Percentiles rank a stretch among this genome's conserved stretches.
These are phyloP conservation scores for Sminthurides bifidus DNA, from an alignment of 1,140 invertebrate genomes.

Conservation along the genomic window DNA sequence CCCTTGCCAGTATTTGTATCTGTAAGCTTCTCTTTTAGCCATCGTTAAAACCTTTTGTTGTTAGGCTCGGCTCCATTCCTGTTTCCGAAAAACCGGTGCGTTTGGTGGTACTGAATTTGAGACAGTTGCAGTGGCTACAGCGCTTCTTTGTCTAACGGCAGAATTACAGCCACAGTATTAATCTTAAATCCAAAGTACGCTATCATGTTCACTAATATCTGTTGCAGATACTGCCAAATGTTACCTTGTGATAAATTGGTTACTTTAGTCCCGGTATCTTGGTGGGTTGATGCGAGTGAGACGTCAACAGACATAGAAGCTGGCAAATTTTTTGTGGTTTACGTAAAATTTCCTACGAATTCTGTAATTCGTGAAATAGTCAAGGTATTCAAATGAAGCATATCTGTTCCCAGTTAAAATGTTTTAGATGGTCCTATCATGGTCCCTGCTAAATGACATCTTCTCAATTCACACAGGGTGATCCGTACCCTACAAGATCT, in stretches of 20 bases:
- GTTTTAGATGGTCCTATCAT: not conserved
- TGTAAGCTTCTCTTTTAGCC: too few relatives aligned
- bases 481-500: not conserved
- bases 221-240: constrained; percentile 10
- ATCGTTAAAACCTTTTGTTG: too few relatives aligned
- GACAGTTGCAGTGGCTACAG: too few relatives aligned
- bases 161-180: not conserved
- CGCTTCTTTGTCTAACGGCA: too few relatives aligned
- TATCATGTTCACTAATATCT: not conserved
- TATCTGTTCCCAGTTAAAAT: not conserved
- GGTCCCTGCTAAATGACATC: not conserved
- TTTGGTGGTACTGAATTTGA: too few relatives aligned
- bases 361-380: constrained; percentile 4
- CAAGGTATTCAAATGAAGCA: not conserved
- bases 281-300: constrained; percentile 6
- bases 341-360: constrained; percentile 9
- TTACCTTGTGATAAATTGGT: constrained; percentile 10
- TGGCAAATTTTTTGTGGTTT: not conserved
- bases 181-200: not conserved
- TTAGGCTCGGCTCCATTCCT: too few relatives aligned
- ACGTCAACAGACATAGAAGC: not conserved
- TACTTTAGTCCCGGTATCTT: constrained; percentile 1
- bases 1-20: too few relatives aligned
- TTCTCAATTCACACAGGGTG: not conserved
- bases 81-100: too few relatives aligned